These are phyloP conservation scores for Aphelenchoides avenae DNA, from an alignment of 1,140 invertebrate species.

Conservation along the genomic window DNA sequence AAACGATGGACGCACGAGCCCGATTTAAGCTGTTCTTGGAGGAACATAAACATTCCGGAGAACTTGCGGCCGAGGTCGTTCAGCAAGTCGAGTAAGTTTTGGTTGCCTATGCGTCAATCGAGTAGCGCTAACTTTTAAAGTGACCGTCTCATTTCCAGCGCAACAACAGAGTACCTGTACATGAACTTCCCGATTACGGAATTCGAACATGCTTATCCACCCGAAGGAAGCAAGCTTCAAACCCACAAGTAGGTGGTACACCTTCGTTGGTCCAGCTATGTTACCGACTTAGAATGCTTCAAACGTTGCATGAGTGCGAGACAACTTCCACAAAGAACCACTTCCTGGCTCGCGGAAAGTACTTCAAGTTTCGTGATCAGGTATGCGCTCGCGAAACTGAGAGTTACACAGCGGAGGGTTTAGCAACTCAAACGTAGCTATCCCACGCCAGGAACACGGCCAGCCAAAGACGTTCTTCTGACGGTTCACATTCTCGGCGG, in stretches of 20 bases:
- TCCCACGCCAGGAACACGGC: not conserved
- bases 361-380: constrained; percentile 42
- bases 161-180: no score
- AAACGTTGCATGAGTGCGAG: constrained; percentile 23
- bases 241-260: no score
- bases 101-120: no score
- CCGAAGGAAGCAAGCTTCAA: constrained; percentile 13
- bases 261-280: no score
- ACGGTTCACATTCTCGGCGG: constrained; percentile 40
- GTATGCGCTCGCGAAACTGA: no score
- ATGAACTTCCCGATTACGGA: constrained; percentile 2
- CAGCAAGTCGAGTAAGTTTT: constrained; percentile 26
- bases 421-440: constrained; percentile 30
- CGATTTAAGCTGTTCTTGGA: no score
- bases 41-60: not conserved
- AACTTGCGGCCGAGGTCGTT: constrained; percentile 15
- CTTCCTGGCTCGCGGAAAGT: constrained; percentile 41
- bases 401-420: no score
- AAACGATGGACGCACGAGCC: no score
- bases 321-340: constrained; percentile 24
- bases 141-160: no score
- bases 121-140: no score
- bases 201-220: constrained; percentile 16
- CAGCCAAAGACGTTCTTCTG: constrained; percentile 31
- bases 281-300: constrained; percentile 29